Base-by-base conservation (phyloP, 2,888 invertebrate species). In the Morinoia aosen region DNA sequence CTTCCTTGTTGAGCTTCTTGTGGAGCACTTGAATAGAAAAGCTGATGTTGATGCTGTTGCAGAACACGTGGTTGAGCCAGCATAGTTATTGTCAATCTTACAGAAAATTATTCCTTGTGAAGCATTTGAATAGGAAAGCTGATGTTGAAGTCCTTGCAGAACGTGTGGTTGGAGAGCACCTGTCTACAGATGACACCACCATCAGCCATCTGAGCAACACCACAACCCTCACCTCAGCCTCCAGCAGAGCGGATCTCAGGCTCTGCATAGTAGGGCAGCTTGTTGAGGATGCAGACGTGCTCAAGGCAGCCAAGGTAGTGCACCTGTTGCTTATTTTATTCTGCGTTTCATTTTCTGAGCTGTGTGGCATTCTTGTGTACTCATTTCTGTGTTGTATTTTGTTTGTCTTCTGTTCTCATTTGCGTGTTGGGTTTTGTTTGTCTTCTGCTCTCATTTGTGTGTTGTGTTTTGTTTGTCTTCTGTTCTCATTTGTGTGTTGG, bases 231-330 rank as follows among this genome's bases (percentile, higher is more conserved):
- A 95, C 95, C 48, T 58, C 95, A 16, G n/a, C 95, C 64, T 57
- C 95, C 40, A 64, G 40, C 19, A 33, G 61, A 19, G 95, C 95
- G 3, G 95, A 95, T 64, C 95, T 58, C 19, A 95, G 91, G 58
- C 95, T 96, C 90, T 96, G 96, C 95, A 88, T 96, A 40, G 96
- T 96, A 95, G 96, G 96, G 14, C 94, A 94, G 61, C 95, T 96
- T 33, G 96, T 93, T 76, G 91, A 95, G 25, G 96, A 96, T 76
- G 90, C 39, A 58, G 96, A 96, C 95, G 58, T 94, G n/a, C 19
- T 95, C 19, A 95, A 96, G 40, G 96, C 96, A 88, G 96, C 96
- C 7, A 90, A 96, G 96, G 96, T 96, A 95, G 76, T 76, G 76
- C 76, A 76, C 19, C 48, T 33, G 48, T 58, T 33, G 16, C 1